A percentile compares a stretch with the other conserved stretches of the same genome.
phyloP scores from a whole-genome alignment of 2,113 vertebrate genomes.

The Elachura formosa region DNA sequence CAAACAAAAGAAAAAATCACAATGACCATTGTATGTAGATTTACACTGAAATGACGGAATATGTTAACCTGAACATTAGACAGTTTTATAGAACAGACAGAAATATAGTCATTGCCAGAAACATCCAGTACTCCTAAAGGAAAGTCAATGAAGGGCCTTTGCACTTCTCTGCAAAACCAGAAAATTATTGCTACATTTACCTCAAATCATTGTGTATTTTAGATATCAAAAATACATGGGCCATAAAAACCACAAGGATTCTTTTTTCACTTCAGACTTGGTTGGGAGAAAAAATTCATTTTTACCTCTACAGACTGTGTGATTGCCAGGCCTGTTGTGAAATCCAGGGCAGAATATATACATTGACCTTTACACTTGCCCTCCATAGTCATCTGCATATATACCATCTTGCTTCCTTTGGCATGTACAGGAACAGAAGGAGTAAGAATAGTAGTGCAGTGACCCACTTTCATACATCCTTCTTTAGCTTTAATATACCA shows the following conservation, averaged over 20 bases:
- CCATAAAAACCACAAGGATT: not conserved
- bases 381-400: slow-evolving; percentile 47
- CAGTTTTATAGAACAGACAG: not conserved
- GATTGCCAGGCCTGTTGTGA: not conserved
- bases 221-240: not conserved
- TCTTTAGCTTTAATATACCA: not conserved
- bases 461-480: slow-evolving; percentile 37
- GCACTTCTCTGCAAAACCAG: not conserved
- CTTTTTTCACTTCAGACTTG: not conserved
- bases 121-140: not conserved
- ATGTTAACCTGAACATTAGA: not conserved
- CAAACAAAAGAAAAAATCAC: not conserved
- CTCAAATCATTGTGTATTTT: not conserved
- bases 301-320: not conserved
- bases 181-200: not conserved
- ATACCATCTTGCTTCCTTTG: slow-evolving; percentile 42
- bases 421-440: slow-evolving; percentile 30
- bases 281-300: not conserved
- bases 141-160: not conserved
- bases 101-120: not conserved
- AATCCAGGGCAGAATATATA: slow-evolving; percentile 45
- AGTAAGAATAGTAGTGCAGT: slow-evolving; percentile 47
- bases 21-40: not conserved
- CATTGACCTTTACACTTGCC: not conserved
- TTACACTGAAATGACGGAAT: not conserved